These are phyloP conservation scores for Xenopus borealis DNA, from an alignment of 2,113 vertebrate genomes.

Conservation along the genomic window DNA sequence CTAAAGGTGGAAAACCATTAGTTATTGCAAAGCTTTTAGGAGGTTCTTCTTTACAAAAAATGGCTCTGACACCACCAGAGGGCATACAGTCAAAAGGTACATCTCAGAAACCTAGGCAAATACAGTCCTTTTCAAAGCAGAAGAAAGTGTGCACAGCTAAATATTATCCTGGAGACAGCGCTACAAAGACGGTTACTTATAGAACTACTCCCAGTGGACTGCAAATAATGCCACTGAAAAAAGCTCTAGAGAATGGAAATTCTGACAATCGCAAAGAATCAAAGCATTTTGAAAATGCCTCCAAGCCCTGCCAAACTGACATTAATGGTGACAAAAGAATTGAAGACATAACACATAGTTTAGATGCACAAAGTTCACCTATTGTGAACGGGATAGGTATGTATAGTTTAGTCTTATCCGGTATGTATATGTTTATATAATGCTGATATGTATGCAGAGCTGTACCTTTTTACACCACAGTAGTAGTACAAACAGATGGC, in stretches of 20 bases:
- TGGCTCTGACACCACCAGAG: conserved; percentile 69
- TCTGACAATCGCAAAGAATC: conserved; percentile 65
- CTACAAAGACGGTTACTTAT: conserved; percentile 81
- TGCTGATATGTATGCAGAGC: no score
- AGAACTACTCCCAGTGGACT: conserved; percentile 80
- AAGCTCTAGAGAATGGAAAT: conserved; percentile 83
- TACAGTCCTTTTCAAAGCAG: conserved; percentile 72
- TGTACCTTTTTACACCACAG: no score
- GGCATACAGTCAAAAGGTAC: conserved; percentile 70
- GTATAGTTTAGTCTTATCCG: conserved; percentile 42
- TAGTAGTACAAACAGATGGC: no score
- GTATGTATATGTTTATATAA: no score
- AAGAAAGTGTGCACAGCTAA: conserved; percentile 72
- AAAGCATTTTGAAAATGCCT: conserved; percentile 74
- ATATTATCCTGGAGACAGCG: conserved; percentile 68
- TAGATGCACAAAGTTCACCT: conserved; percentile 66
- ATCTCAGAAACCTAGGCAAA: conserved; percentile 79
- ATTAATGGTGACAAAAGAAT: conserved; percentile 59
- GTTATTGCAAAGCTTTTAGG: conserved; percentile 60
- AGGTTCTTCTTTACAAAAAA: conserved; percentile 62
- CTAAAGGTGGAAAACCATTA: conserved; percentile 72
- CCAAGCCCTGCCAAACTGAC: conserved; percentile 69
- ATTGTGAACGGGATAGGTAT: conserved; percentile 80
- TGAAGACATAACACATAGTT: conserved; percentile 64
- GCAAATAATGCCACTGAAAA: conserved; percentile 80